phyloP scores from a whole-genome alignment of 2,113 vertebrate genomes.

The Corvus moneduloides region DNA sequence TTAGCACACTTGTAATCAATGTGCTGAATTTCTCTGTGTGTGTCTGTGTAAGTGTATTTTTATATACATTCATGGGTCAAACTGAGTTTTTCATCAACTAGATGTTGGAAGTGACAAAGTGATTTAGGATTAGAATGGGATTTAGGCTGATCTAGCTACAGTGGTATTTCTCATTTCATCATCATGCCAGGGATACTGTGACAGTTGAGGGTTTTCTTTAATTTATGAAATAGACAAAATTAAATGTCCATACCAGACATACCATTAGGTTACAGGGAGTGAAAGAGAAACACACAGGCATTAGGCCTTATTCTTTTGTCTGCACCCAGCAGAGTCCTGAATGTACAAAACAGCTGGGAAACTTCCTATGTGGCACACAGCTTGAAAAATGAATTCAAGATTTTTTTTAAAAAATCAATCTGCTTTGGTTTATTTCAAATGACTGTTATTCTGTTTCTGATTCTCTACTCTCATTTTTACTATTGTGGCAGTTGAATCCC shows the following conservation, averaged over 20 bases:
- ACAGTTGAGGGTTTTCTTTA: slow-evolving; percentile 56
- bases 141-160: background rate
- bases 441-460: background rate
- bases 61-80: slow-evolving; percentile 1
- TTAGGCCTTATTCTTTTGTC: slow-evolving; percentile 72
- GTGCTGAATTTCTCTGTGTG: background rate
- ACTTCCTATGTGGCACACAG: background rate
- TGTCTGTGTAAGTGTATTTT: background rate
- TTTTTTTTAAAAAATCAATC: background rate
- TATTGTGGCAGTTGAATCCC: background rate
- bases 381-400: background rate
- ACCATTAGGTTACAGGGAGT: slow-evolving; percentile 49
- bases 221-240: slow-evolving; percentile 60
- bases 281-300: slow-evolving; percentile 49
- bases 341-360: slow-evolving; percentile 81
- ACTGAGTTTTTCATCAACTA: background rate
- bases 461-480: background rate
- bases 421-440: background rate
- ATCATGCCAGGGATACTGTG: slow-evolving; percentile 11
- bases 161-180: slow-evolving; percentile 25
- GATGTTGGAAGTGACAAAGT: background rate
- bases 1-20: background rate
- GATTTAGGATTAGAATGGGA: background rate
- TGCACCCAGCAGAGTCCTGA: slow-evolving; percentile 72
- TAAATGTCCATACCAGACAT: slow-evolving; percentile 79